Conservation (phyloP, 2,888 invertebrate genomes). For the Malacosoma neustria region DNA sequence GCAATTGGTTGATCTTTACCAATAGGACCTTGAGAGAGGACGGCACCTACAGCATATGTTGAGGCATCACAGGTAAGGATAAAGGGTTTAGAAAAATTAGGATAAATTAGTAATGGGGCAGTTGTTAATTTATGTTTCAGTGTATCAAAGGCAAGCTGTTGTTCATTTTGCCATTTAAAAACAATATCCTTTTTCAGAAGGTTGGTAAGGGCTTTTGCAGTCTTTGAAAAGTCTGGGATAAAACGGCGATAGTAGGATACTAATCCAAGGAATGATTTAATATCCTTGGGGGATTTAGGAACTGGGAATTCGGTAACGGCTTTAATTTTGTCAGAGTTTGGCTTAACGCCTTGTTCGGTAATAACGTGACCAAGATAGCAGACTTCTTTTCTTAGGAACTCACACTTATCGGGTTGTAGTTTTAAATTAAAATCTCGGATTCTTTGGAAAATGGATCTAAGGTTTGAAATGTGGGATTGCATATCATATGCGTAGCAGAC, state of each 20-base stretch:
- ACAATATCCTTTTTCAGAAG: conserved; percentile 8
- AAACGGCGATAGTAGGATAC: conserved; percentile 5
- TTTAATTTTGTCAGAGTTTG: conserved; percentile 11
- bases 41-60: conserved; percentile 14
- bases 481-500: conserved; percentile 18
- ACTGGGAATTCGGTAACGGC: conserved; percentile 8
- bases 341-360: conserved; percentile 12
- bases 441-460: conserved; percentile 15
- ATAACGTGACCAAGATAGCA: conserved; percentile 6
- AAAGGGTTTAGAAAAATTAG: conserved; percentile 23
- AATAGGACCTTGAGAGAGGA: conserved; percentile 16
- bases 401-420: conserved; percentile 16
- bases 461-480: conserved; percentile 4
- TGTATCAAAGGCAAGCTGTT: conserved; percentile 11
- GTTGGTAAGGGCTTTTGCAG: conserved; percentile 11
- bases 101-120: conserved; percentile 26
- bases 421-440: conserved; percentile 16
- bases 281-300: conserved; percentile 7
- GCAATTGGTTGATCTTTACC: conserved; percentile 14
- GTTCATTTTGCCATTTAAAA: background rate
- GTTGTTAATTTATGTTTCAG: conserved; percentile 19
- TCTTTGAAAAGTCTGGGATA: conserved; percentile 2
- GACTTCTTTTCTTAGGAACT: conserved; percentile 21
- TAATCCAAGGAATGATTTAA: conserved; percentile 6
- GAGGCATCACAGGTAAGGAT: conserved; percentile 15